phyloP scores from a whole-genome alignment of 2,113 vertebrate species.

The Lates calcarifer region DNA sequence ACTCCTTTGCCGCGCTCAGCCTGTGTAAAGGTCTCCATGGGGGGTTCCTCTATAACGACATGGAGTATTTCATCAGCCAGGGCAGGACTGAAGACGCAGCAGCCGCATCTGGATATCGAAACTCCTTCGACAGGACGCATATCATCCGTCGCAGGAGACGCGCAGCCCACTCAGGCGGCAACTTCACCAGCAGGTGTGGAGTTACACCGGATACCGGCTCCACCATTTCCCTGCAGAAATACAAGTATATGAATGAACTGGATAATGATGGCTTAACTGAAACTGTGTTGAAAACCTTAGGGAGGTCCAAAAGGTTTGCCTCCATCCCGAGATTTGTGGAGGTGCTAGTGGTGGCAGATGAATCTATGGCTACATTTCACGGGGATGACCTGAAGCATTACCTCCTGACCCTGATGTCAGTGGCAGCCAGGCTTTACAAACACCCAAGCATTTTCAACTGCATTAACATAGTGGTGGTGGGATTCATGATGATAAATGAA shows the following conservation, averaged over 20 bases:
- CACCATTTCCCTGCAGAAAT: constrained; percentile 87
- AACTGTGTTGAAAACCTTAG: constrained; percentile 71
- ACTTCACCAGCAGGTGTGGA: constrained; percentile 89
- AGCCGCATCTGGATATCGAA: constrained; percentile 3
- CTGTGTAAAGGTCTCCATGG: constrained; percentile 92
- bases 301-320: constrained; percentile 92
- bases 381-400: constrained; percentile 95
- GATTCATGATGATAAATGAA: constrained; percentile 91
- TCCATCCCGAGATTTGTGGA: constrained; percentile 95
- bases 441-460: constrained; percentile 96
- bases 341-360: constrained; percentile 96
- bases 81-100: constrained; percentile 59
- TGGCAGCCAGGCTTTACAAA: constrained; percentile 94
- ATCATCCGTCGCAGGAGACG: constrained; percentile 86
- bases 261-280: constrained; percentile 60
- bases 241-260: constrained; percentile 78
- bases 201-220: constrained; percentile 87
- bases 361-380: constrained; percentile 96
- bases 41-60: constrained; percentile 90
- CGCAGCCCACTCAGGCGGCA: constrained; percentile 46
- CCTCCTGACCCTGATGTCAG: constrained; percentile 95
- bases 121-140: constrained; percentile 79
- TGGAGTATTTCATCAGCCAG: constrained; percentile 90
- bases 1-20: constrained; percentile 93
- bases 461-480: constrained; percentile 94